These are phyloP conservation scores for Acheta domesticus DNA, from an alignment of 2,888 invertebrate genomes.

Conservation along the genomic window DNA sequence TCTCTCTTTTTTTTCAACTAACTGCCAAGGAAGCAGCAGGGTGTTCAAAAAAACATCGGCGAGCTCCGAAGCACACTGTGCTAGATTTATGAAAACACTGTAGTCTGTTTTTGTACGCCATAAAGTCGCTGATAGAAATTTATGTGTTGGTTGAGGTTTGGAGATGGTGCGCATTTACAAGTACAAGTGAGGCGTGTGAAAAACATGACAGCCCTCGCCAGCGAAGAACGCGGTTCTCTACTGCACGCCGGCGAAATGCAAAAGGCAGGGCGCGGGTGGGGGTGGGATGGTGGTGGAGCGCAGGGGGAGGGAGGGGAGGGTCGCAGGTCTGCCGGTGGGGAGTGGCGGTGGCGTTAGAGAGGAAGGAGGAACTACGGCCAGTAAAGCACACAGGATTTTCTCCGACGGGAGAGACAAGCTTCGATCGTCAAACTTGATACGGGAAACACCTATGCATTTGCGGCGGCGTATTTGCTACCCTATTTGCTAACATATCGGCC, in stretches of 20 bases:
- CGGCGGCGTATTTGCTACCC: too few relatives aligned
- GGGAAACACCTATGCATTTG: too few relatives aligned
- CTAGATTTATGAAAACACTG: slow-evolving; percentile 18
- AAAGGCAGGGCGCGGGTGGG: neutral
- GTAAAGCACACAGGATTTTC: slow-evolving; percentile 18
- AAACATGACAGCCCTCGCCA: slow-evolving; percentile 1
- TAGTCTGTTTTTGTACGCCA: slow-evolving; percentile 7
- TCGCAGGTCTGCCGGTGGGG: neutral
- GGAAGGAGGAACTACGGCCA: neutral
- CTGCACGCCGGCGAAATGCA: neutral
- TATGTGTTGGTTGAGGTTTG: slow-evolving; percentile 18
- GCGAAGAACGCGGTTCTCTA: neutral
- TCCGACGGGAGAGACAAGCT: neutral
- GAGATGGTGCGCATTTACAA: slow-evolving; percentile 7
- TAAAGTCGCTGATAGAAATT: slow-evolving; percentile 9
- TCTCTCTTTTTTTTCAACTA: neutral
- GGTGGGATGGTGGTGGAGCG: neutral
- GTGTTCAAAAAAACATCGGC: neutral
- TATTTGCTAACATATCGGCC: too few relatives aligned
- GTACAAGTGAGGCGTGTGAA: slow-evolving; percentile 10
- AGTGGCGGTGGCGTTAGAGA: neutral
- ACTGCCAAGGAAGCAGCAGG: neutral
- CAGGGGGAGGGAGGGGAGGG: neutral
- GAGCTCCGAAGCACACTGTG: neutral
- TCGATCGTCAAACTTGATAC: neutral